A percentile compares a stretch with the other conserved stretches of the same genome.
These are phyloP conservation scores for Propsilocerus akamusi DNA, from an alignment of 1,140 invertebrate species.

Conservation along the genomic window DNA sequence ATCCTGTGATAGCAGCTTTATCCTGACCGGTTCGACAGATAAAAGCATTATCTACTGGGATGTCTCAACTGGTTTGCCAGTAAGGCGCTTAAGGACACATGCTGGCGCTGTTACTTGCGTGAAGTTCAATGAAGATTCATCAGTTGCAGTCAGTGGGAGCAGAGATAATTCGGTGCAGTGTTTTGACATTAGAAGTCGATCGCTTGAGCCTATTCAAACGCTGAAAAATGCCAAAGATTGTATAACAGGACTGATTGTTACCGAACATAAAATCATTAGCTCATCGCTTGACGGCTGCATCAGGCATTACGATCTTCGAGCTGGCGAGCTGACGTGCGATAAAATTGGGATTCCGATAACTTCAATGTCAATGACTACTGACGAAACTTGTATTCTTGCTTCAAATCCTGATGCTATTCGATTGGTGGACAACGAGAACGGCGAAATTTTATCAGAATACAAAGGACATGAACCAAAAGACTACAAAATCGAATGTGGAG, in stretches of 20 bases:
- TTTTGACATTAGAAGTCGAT: slow-evolving; percentile 68
- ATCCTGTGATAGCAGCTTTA: slow-evolving; percentile 80
- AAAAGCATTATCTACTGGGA: slow-evolving; percentile 83
- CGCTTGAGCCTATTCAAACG: slow-evolving; percentile 53
- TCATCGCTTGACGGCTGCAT: slow-evolving; percentile 79
- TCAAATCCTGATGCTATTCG: slow-evolving; percentile 66
- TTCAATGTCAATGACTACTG: slow-evolving; percentile 50
- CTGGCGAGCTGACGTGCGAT: slow-evolving; percentile 66
- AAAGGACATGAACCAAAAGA: slow-evolving; percentile 58
- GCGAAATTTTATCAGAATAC: slow-evolving; percentile 65
- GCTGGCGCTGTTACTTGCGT: slow-evolving; percentile 75
- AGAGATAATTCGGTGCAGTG: slow-evolving; percentile 78
- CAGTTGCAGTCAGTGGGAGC: slow-evolving; percentile 74
- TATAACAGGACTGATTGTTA: slow-evolving; percentile 68
- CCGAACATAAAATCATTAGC: slow-evolving; percentile 78
- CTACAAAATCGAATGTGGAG: slow-evolving; percentile 68
- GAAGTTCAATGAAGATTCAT: slow-evolving; percentile 86
- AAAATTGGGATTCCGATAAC: slow-evolving; percentile 65
- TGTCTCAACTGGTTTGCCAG: slow-evolving; percentile 61
- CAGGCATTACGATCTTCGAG: slow-evolving; percentile 76
- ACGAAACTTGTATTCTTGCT: slow-evolving; percentile 48
- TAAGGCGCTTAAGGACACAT: slow-evolving; percentile 71
- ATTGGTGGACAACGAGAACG: slow-evolving; percentile 76
- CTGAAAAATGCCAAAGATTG: slow-evolving; percentile 80
- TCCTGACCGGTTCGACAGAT: slow-evolving; percentile 74